Base-by-base conservation (phyloP, 2,888 invertebrate species). In the Eupithecia exiguata region DNA sequence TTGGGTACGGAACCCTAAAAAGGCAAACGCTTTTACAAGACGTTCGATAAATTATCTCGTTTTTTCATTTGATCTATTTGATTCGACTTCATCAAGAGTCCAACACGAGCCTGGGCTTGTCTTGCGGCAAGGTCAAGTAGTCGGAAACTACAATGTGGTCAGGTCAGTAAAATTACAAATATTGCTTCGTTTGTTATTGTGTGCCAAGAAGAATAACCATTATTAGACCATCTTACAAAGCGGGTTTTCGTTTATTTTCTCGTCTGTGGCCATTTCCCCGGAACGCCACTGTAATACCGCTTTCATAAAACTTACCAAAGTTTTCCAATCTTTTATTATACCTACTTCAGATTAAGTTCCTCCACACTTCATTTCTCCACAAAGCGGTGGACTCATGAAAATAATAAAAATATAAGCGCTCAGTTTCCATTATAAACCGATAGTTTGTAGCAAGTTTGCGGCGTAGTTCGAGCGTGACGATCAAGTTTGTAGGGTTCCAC, bases 391-490 rank as follows among this genome's bases (percentile, higher is more conserved):
- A 69, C 70, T 65, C 67, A 75, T 77, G 58, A 72, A 74, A 77
- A 72, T 72, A 71, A 72, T 72, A 75, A 73, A 69, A 75, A 74
- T 68, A 68, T 38, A 62, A 49, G 36, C 36, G 36, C 36, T 16
- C n/a, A 71, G 75, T 75, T 70, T 74, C 63, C 73, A 78, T 79
- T 79, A 74, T 74, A 77, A 74, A 74, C 53, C 74, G 71, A 76
- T 79, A 77, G 71, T 74, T 77, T 68, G 58, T 49, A 70, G 69
- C 65, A 73, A 78, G 71, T 74, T 77, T 72, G 69, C 30, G 70
- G 35, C 68, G 68, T 71, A 36, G 77, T 71, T 71, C 61, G 49
- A 78, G 72, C 77, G 76, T 67, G 70, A 69, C 65, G 71, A 40
- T 7, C 1, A 46, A 69, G 67, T 61, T 74, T 69, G 69, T 66